These are phyloP conservation scores for Hystrix brachyura DNA, from an alignment of 2,113 vertebrate species.

Conservation along the genomic window DNA sequence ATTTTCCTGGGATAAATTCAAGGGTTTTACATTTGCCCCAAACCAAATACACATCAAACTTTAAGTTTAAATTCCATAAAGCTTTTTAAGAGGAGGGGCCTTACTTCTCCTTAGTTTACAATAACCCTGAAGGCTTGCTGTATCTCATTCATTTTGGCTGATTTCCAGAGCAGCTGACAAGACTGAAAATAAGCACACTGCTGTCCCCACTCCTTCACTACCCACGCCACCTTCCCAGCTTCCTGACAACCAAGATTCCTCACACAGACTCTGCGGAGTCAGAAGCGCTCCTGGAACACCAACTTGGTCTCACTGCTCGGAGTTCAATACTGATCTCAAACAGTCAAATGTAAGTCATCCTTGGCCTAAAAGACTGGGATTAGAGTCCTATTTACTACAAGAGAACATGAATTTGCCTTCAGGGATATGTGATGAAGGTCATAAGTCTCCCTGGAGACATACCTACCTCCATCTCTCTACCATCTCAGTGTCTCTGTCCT, in stretches of 20 bases:
- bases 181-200: constrained; percentile 78
- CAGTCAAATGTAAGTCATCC: not conserved
- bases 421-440: not conserved
- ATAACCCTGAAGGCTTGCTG: constrained; percentile 76
- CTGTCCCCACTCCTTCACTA: constrained; percentile 9
- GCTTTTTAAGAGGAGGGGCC: constrained; percentile 71
- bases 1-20: constrained; percentile 65
- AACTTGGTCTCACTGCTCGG: not conserved
- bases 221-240: not conserved
- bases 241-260: not conserved
- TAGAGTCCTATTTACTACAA: not conserved
- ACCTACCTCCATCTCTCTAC: not conserved
- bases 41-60: constrained; percentile 75
- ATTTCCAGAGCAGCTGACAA: constrained; percentile 79
- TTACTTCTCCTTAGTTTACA: constrained; percentile 71
- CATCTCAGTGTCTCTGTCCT: constrained; percentile 4
- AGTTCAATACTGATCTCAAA: not conserved
- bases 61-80: constrained; percentile 74
- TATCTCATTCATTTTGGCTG: constrained; percentile 83
- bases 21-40: constrained; percentile 71
- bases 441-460: constrained; percentile 26
- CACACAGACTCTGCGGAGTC: not conserved
- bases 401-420: constrained; percentile 32
- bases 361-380: not conserved
- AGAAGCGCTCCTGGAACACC: not conserved